Evolutionary conservation across 1,140 invertebrate genomes (phyloP).

Genomic region (Aricia agestis): DNA sequence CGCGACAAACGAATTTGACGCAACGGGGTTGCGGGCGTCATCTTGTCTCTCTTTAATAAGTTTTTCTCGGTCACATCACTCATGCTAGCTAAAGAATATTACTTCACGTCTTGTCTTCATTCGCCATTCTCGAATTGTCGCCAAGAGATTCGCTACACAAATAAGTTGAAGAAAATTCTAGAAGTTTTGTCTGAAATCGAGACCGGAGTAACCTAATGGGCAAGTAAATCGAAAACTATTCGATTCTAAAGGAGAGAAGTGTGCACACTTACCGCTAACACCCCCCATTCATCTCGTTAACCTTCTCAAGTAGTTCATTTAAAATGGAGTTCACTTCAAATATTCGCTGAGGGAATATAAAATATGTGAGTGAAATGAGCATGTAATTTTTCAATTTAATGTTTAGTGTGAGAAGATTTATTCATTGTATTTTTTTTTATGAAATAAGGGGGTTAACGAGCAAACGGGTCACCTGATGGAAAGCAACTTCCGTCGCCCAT

Average conservation of each 20-base stretch:
- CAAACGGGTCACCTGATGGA: too few species aligned
- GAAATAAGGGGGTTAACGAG: too few species aligned
- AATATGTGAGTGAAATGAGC: not conserved
- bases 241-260: constrained; percentile 8
- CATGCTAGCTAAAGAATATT: too few species aligned
- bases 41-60: too few species aligned
- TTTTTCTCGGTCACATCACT: not conserved
- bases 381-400: not conserved
- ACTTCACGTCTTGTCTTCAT: not conserved
- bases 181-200: not conserved
- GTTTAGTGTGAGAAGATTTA: not conserved
- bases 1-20: too few species aligned
- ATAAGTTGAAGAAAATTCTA: not conserved
- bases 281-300: not conserved
- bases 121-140: not conserved
- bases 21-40: too few species aligned
- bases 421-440: too few species aligned
- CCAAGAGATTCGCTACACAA: not conserved
- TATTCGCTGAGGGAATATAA: not conserved
- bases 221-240: not conserved
- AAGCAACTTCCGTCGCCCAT: too few species aligned
- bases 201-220: not conserved
- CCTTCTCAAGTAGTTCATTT: not conserved
- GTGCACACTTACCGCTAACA: constrained; percentile 6
- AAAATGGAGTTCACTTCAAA: not conserved